Evolutionary conservation across 1,140 invertebrate species (phyloP).

Genomic region (Drosophila seguyi): DNA sequence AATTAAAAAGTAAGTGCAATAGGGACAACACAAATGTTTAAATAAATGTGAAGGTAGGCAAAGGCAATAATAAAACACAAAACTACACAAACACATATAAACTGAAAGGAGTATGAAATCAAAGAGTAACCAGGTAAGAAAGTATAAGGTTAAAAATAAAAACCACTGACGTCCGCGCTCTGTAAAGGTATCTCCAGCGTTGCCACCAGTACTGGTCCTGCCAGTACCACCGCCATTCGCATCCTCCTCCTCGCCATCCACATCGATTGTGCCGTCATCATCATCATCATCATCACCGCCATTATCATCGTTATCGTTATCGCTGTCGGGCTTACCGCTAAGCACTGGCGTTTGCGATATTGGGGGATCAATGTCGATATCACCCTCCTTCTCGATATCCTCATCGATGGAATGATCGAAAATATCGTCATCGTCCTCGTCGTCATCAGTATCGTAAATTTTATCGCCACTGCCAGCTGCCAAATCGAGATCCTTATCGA

Average conservation of each 20-base stretch:
- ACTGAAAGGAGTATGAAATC: slow-evolving; percentile 6
- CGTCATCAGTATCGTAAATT: slow-evolving; percentile 20
- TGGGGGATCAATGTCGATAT: slow-evolving; percentile 20
- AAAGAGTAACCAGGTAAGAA: slow-evolving; percentile 40
- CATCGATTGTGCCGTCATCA: slow-evolving; percentile 28
- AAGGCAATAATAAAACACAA: slow-evolving; percentile 24
- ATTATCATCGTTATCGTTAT: neutral
- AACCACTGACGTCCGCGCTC: slow-evolving; percentile 73
- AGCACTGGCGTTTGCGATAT: neutral
- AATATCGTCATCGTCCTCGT: slow-evolving; percentile 35
- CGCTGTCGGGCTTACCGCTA: neutral
- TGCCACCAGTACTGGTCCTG: slow-evolving; percentile 32
- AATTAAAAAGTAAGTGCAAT: slow-evolving; percentile 17
- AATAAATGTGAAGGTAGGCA: slow-evolving; percentile 11
- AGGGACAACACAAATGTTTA: slow-evolving; percentile 29
- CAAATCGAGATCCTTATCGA: slow-evolving; percentile 54
- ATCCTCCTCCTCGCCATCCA: slow-evolving; percentile 48
- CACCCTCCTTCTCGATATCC: slow-evolving; percentile 7
- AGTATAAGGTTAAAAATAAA: slow-evolving; percentile 56
- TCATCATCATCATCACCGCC: slow-evolving; percentile 11
- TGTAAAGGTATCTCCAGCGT: slow-evolving; percentile 37
- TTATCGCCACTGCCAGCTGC: slow-evolving; percentile 58
- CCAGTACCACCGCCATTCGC: slow-evolving; percentile 29
- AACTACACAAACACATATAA: slow-evolving; percentile 26
- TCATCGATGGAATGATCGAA: slow-evolving; percentile 30